Percentiles rank a stretch among this genome's conserved stretches.
These are phyloP conservation scores for Lineus longissimus DNA, from an alignment of 1,140 invertebrate species.

Conservation along the genomic window DNA sequence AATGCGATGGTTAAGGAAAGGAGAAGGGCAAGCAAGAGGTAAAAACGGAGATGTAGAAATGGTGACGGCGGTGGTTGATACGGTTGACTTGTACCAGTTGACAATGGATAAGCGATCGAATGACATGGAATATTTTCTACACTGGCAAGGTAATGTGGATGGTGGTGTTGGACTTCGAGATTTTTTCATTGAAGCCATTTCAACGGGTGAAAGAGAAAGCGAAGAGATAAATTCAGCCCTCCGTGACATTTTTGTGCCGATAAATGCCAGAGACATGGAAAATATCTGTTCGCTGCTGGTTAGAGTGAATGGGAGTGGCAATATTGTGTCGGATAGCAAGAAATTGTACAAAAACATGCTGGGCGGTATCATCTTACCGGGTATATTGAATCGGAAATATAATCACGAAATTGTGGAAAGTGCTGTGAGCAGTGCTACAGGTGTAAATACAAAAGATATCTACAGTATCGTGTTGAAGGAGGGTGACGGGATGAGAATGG, in stretches of 20 bases:
- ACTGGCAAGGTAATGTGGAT: not conserved
- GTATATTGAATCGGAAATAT: constrained; percentile 5
- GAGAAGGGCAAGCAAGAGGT: too few species aligned
- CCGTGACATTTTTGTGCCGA: not conserved
- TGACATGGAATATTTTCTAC: constrained; percentile 7
- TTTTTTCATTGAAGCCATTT: constrained; percentile 2
- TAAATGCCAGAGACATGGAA: constrained; percentile 2
- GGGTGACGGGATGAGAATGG: not conserved
- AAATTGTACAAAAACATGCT: constrained; percentile 6
- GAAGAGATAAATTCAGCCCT: not conserved
- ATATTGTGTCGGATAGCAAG: constrained; percentile 2
- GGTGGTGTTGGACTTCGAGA: constrained; percentile 7
- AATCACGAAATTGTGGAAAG: constrained; percentile 4
- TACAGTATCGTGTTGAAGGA: constrained; percentile 5
- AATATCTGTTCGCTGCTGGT: constrained; percentile 5
- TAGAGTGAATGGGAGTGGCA: constrained; percentile 1
- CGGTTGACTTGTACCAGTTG: not conserved
- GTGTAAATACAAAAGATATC: constrained; percentile 2
- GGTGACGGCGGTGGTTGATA: not conserved
- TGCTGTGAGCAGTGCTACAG: constrained; percentile 1
- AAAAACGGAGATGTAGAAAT: too few species aligned
- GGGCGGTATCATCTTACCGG: constrained; percentile 4
- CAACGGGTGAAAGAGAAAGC: not conserved
- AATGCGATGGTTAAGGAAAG: too few species aligned
- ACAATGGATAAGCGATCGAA: constrained; percentile 2